Evolutionary conservation across 30 jellyfish, hydroid and myxozoan species (phyloP).

Genomic region (Clytia hemisphaerica): DNA sequence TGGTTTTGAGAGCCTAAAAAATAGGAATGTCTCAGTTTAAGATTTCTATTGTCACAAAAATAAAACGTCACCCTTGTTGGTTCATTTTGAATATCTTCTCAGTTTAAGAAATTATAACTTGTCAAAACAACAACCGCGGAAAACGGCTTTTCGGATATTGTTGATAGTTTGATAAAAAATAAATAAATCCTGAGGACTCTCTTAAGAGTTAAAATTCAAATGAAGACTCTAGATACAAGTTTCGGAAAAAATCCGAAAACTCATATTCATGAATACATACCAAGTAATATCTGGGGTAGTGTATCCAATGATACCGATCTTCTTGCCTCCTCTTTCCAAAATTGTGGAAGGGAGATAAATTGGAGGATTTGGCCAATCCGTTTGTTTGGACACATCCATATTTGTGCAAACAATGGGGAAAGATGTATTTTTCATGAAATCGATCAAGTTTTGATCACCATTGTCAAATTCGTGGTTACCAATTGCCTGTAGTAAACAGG

Average conservation of each 20-base stretch:
- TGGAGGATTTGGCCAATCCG: conserved; percentile 73
- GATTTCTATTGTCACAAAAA: too few species aligned
- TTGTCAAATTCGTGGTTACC: conserved; percentile 97
- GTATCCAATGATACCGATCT: conserved; percentile 89
- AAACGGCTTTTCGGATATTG: too few species aligned
- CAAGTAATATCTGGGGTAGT: conserved; percentile 68
- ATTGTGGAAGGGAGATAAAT: conserved; percentile 39
- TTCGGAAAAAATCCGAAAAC: too few species aligned
- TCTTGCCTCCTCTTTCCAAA: conserved; percentile 43
- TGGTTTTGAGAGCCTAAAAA: conserved; percentile 86
- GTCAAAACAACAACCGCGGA: too few species aligned
- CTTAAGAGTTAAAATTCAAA: too few species aligned
- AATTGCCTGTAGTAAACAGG: conserved; percentile 50
- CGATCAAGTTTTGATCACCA: conserved; percentile 58
- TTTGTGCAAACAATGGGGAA: conserved; percentile 75
- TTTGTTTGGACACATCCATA: conserved; percentile 65
- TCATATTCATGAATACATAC: too few species aligned
- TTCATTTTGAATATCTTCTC: too few species aligned
- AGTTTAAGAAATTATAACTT: too few species aligned
- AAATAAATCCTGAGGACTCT: too few species aligned
- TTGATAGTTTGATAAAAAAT: too few species aligned
- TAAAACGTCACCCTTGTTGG: too few species aligned
- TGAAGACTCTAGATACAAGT: too few species aligned
- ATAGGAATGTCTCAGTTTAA: background rate
- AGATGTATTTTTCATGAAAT: conserved; percentile 50